These are phyloP conservation scores for Ammospiza nelsoni DNA, from an alignment of 2,113 vertebrate genomes.

Conservation along the genomic window DNA sequence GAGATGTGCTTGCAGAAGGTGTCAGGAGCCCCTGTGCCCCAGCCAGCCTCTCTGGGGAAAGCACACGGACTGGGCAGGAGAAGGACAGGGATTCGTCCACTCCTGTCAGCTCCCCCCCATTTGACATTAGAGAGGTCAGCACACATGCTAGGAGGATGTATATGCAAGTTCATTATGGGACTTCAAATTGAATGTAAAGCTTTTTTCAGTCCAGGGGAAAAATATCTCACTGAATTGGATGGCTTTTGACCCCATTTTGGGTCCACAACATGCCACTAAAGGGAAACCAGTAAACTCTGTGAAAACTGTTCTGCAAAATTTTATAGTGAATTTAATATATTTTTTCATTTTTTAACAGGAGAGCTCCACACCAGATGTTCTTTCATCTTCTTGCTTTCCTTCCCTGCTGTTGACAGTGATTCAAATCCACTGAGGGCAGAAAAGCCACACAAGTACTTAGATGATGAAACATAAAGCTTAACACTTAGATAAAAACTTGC, in stretches of 20 bases:
- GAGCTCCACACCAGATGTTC: not conserved
- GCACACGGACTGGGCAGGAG: not conserved
- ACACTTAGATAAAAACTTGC: not conserved
- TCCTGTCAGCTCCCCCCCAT: not conserved
- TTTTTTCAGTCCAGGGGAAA: not conserved
- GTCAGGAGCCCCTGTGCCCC: not conserved
- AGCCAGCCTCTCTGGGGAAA: not conserved
- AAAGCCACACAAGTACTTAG: not conserved
- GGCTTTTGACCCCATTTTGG: not conserved
- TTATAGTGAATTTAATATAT: not conserved
- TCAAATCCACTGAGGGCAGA: not conserved
- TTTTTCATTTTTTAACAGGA: not conserved
- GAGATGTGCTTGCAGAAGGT: not conserved
- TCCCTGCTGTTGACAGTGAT: not conserved
- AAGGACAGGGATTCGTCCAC: not conserved
- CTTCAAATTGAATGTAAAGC: not conserved
- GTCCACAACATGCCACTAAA: not conserved
- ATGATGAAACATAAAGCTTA: not conserved
- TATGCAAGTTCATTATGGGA: not conserved
- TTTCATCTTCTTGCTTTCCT: not conserved
- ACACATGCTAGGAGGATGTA: fast-evolving
- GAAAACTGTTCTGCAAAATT: not conserved
- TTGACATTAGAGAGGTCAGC: not conserved
- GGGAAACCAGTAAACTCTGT: not conserved
- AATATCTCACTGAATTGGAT: not conserved